These are phyloP conservation scores for Tetramorium alpestre DNA, from an alignment of 1,140 invertebrate genomes.

Conservation along the genomic window DNA sequence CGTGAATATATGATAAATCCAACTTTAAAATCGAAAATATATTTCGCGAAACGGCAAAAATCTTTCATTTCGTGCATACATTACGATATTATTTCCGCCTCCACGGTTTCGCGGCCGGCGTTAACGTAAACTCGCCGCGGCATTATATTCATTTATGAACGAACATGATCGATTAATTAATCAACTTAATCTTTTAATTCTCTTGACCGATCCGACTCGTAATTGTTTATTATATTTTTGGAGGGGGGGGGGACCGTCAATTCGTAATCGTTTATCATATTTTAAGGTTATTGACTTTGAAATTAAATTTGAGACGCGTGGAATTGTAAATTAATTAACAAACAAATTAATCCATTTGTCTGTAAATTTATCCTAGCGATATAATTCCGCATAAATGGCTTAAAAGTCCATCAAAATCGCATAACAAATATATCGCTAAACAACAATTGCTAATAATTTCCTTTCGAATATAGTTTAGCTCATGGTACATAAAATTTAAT, in stretches of 20 bases:
- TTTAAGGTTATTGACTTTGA: neutral
- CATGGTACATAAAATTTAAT: constrained; percentile 39
- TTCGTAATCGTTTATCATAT: neutral
- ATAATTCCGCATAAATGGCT: constrained; percentile 5
- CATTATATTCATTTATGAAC: neutral
- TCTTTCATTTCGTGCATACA: neutral
- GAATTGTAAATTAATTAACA: neutral
- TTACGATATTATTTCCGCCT: neutral
- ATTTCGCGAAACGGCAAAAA: neutral
- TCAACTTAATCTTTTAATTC: neutral
- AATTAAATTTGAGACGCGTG: neutral
- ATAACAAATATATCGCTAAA: neutral
- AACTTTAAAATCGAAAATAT: neutral
- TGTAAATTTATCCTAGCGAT: neutral
- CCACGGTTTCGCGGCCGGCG: neutral
- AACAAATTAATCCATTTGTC: neutral
- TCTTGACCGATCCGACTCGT: neutral
- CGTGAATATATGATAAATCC: neutral
- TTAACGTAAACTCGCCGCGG: neutral
- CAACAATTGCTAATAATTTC: neutral
- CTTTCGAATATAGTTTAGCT: constrained; percentile 31
- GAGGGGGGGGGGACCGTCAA: too few species aligned
- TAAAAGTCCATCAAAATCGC: neutral
- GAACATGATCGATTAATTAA: neutral
- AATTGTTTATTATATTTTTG: neutral